These are phyloP conservation scores for Stratiolaelaps scimitus DNA, from an alignment of 1,140 invertebrate genomes.

Conservation along the genomic window DNA sequence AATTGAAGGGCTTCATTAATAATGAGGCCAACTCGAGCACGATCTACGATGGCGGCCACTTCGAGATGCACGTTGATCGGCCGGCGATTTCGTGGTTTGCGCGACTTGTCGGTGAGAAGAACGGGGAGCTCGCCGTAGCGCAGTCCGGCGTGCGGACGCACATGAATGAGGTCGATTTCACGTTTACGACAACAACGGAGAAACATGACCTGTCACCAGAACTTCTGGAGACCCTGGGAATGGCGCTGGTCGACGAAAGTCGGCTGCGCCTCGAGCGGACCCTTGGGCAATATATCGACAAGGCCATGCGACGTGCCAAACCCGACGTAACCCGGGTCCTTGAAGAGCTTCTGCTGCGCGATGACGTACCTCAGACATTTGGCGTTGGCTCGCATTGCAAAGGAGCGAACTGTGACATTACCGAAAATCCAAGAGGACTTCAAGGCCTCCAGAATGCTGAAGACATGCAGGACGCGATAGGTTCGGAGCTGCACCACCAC, in stretches of 20 bases:
- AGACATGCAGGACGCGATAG: not conserved
- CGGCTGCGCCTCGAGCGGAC: conserved; percentile 21
- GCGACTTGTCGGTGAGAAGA: conserved; percentile 11
- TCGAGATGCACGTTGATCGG: conserved; percentile 11
- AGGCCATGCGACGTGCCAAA: conserved; percentile 17
- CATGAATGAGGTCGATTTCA: conserved; percentile 20
- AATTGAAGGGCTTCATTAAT: conserved; percentile 3
- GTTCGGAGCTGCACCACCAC: not conserved
- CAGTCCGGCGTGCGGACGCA: conserved; percentile 18
- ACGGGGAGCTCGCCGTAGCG: conserved; percentile 5
- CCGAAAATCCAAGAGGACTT: not conserved
- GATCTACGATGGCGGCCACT: conserved; percentile 6
- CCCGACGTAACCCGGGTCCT: conserved; percentile 8
- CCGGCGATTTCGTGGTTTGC: conserved; percentile 20
- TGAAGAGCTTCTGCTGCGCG: conserved; percentile 14
- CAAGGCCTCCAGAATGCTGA: not conserved
- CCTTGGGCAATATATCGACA: conserved; percentile 7
- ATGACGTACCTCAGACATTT: conserved; percentile 17
- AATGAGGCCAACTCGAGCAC: not conserved
- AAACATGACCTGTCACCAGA: conserved; percentile 18
- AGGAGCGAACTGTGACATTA: conserved; percentile 1
- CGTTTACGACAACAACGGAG: not conserved
- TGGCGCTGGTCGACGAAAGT: conserved; percentile 15
- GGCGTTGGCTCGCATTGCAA: conserved; percentile 22
- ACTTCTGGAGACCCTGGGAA: conserved; percentile 3